Base-by-base conservation (phyloP, 1,140 invertebrate species). In the Lepidurus couesii region DNA sequence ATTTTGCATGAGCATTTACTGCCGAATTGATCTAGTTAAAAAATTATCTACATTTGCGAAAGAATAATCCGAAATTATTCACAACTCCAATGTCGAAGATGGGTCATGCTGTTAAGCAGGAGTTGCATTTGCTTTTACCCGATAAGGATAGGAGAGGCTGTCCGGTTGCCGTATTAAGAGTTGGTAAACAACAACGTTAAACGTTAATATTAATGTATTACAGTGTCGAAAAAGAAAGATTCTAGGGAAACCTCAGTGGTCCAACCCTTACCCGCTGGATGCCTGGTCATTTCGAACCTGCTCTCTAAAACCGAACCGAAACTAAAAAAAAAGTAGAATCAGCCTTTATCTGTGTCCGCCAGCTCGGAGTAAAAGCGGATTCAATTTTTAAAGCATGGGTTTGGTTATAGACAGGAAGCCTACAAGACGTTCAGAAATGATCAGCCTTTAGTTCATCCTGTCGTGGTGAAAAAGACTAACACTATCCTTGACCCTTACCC, bases 131-230 rank as follows among this genome's bases (percentile, higher is more conserved):
- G 10, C 8, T 78, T 16, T 75, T 73, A 16, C 53, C 65, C 42
- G 65, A 44, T 16, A 78, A 43, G 34, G 77, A 75, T 74, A 47
- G 21, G 42, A 42, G 13, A 8, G 76, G 76, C 9, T 65, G 76
- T 42, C 77, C 44, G 11, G 44, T 78, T 44, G 73, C 44, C 65
- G 74, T 78, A 7, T 78, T 78, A 53, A 11, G 77, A 74, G 77
- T 44, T 34, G 77, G 77, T 78, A 42, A 24, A 65, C 42, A n/a
- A n/a, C n/a, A 34, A 34, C 26, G 21, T 44, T 75, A 13, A 16
- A 21, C 75, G n/a, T 78, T 16, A 73, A 16, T 74, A 13, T 78
- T 73, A 42, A 8, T 9, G 7, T 73, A 21, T 24, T 42, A 0
- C 16, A 42, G 1, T 7, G 42, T 53, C 9, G 42, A 26, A n/a